Evolutionary conservation across 2,113 vertebrate species (phyloP), one percentile per base, ranked within the genome.

Genomic region (Mirounga angustirostris): DNA sequence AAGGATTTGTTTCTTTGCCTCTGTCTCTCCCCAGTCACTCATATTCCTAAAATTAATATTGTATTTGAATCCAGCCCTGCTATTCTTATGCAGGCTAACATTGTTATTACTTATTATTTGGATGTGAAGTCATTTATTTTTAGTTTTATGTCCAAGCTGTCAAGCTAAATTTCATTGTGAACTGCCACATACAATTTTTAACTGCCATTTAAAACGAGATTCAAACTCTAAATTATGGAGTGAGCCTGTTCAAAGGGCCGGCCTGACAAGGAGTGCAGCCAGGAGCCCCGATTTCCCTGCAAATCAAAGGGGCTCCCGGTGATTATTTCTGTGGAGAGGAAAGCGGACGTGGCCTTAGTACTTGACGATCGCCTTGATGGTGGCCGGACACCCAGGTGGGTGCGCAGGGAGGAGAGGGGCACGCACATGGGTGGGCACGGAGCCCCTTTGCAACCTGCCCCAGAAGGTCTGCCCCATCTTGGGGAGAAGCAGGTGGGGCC

Each of bases 71-170:
- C 99, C 99, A 98, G 98, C 99, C 99, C 99, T 98, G 99, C 99
- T 99, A 99, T 99, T 99, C 99, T 99, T 99, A 99, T 99, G 99
- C 99, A 99, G 99, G 99, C 99, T 99, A 99, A 99, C 99, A 99
- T 99, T 99, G 99, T 99, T 99, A 99, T 99, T 99, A 99, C 99
- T 99, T 99, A 99, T 99, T 99, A 99, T 99, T 99, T 99, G 99
- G 99, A 99, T 98, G 99, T 98, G 98, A 99, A 99, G 99, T 99
- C 99, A 99, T 99, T 99, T 99, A 99, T 99, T 99, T 99, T 99
- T 99, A 99, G 99, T 99, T 99, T 99, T 99, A 99, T 99, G 99
- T 99, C 99, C 99, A 98, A 98, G 98, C 99, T 99, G 99, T 99
- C 99, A 99, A 99, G 99, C 98, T 99, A 99, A 99, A 99, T 99